Base-by-base conservation (phyloP, 2,113 vertebrate genomes). In the Polypterus bichir region DNA sequence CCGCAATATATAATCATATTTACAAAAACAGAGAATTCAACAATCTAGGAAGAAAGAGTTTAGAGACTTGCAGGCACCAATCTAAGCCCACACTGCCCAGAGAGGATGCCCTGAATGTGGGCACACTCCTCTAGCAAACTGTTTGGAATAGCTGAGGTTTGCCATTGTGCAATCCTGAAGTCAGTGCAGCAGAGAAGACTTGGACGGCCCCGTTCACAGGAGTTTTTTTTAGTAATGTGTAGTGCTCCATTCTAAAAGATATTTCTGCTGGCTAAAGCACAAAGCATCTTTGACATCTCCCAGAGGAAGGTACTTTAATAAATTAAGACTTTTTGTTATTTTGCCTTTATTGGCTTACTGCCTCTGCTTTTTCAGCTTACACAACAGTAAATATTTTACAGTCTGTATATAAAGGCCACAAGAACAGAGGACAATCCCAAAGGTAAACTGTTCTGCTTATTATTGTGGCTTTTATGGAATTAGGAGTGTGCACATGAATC, bases 401-500 rank as follows among this genome's bases (percentile, higher is more conserved):
- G 68, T 62, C 48, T 66, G 71, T 76, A 74, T 65, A 69, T 63
- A 74, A 69, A 69, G 62, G 77, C 71, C 70, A 67, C 69, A 72
- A 74, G 69, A 82, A 81, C 73, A 63, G 62, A 72, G 65, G 59
- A 71, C 27, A 76, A 69, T 82, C 81, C 83, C 85, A 64, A 46
- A 72, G 84, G 79, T 74, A 73, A 76, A 75, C 73, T 72, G 63
- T 77, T 82, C 82, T 70, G 72, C 73, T 76, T 70, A 62, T 47
- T 73, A 74, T 73, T 68, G 70, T 74, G 71, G 69, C 74, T 79
- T 75, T 70, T 75, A 71, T 65, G 64, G 48, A 46, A 49, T 66
- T 58, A 47, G 10, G 62, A 57, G 46, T 46, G 3, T 52, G 3
- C 2, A 6, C 46, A 54, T 11, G 49, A 57, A 45, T 69, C 67